Evolutionary conservation across 1,140 invertebrate genomes (phyloP).

Genomic region (Oedothorax gibbosus): DNA sequence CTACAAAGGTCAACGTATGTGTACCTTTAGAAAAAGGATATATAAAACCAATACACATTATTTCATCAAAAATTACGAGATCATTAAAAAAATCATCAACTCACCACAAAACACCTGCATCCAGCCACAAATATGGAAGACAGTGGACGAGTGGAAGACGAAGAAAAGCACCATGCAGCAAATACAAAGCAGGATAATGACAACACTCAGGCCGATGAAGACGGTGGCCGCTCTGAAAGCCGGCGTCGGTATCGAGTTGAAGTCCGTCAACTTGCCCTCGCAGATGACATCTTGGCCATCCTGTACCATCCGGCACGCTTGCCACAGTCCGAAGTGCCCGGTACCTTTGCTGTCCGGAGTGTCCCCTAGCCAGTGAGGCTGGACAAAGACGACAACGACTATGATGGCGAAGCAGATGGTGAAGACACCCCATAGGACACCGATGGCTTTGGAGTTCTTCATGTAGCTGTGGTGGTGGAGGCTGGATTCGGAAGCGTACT

Average conservation of each 20-base stretch:
- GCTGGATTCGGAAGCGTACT: constrained; percentile 58
- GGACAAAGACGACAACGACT: constrained; percentile 91
- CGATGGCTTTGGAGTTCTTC: constrained; percentile 94
- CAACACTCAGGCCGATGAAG: constrained; percentile 86
- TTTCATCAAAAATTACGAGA: not conserved
- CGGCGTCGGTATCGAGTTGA: constrained; percentile 78
- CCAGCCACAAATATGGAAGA: constrained; percentile 93
- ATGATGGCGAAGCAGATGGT: constrained; percentile 96
- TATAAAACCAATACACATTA: no score
- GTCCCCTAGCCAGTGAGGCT: constrained; percentile 93
- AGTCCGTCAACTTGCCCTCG: constrained; percentile 84
- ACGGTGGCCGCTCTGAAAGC: constrained; percentile 85
- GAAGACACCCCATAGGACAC: constrained; percentile 96
- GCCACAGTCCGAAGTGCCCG: constrained; percentile 93
- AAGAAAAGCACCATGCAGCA: constrained; percentile 92
- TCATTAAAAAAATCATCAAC: constrained; percentile 63
- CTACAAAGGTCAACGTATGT: no score
- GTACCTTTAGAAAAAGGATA: no score
- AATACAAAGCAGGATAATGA: constrained; percentile 86
- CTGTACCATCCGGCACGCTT: constrained; percentile 76
- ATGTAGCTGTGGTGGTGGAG: constrained; percentile 90
- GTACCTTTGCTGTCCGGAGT: constrained; percentile 82
- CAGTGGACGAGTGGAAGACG: constrained; percentile 92
- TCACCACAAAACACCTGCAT: constrained; percentile 93
- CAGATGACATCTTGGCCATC: constrained; percentile 75